A percentile compares a stretch with the other conserved stretches of the same genome.
These are phyloP conservation scores for Graphium colonna DNA, from an alignment of 2,888 invertebrate species.

Conservation along the genomic window DNA sequence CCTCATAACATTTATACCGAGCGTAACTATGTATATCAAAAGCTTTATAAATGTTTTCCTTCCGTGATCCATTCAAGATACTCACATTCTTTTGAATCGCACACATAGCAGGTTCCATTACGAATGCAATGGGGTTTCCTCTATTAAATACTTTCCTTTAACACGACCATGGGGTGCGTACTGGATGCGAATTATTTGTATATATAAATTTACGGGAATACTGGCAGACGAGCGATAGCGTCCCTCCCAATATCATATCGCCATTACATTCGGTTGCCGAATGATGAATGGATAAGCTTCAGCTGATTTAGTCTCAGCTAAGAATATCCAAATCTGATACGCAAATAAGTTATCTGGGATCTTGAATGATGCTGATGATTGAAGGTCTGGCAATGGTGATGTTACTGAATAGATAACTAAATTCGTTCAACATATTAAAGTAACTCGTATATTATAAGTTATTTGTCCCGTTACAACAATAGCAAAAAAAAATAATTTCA, in stretches of 20 bases:
- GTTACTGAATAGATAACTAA: too few species aligned
- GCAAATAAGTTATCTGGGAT: conserved; percentile 12
- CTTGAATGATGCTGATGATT: too few species aligned
- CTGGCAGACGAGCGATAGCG: conserved; percentile 60
- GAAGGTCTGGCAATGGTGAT: too few species aligned
- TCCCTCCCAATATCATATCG: conserved; percentile 60
- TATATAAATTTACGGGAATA: conserved; percentile 63
- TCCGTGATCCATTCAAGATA: conserved; percentile 23
- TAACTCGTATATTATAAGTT: too few species aligned
- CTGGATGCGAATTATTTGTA: conserved; percentile 66
- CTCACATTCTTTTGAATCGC: not conserved
- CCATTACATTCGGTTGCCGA: conserved; percentile 57
- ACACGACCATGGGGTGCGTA: conserved; percentile 48
- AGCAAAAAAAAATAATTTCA: too few species aligned
- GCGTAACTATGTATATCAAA: too few species aligned
- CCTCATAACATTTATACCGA: too few species aligned
- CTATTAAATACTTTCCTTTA: conserved; percentile 57
- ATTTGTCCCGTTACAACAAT: too few species aligned
- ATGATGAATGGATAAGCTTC: conserved; percentile 49
- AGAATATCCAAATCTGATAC: too few species aligned
- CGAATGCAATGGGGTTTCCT: conserved; percentile 37
- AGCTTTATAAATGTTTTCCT: not conserved
- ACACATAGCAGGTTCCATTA: conserved; percentile 30
- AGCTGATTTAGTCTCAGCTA: too few species aligned
- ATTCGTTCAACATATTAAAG: too few species aligned